Evolutionary conservation across 2,113 vertebrate species (phyloP), one percentile per base, ranked within the genome.

Genomic region (Parus major): DNA sequence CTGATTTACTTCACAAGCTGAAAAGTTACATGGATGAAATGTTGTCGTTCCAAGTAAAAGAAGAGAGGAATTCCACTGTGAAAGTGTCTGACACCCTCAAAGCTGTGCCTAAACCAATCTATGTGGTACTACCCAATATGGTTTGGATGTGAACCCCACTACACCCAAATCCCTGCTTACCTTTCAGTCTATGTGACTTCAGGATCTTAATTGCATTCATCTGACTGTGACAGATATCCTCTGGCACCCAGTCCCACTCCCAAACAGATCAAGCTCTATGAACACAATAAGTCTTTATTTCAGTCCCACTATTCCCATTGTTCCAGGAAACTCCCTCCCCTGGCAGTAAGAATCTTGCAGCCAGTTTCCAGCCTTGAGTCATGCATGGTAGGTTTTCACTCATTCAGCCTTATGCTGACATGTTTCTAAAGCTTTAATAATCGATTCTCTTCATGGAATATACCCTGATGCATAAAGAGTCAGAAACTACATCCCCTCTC

Each of bases 351-450:
- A 87, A 60, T 52, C 47, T 76, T 82, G 53, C 44, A 64, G 49
- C 12, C 12, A 41, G 22, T 72, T 82, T 89, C 61, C 75, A 92
- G 50, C 33, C 61, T 86, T 82, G 56, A 89, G 73, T 81, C 56
- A 89, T 11, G 39, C 60, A 78, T 68, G 60, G 76, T 42, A 68
- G 80, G 39, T 89, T 94, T 86, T 84, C 24, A 64, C 23, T 71
- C 39, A 23, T 63, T 89, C 35, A 75, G 14, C 19, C n/a, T 60
- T 59, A 22, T 55, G 33, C 36, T 79, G 73, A 87, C 41, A 21
- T 63, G 18, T 91, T 78, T 91, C 52, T 75, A 31, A 52, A 79
- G 61, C 56, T 87, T 82, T 55, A 92, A 84, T 91, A 96, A 86
- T 91, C 4, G 0, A 55, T 94, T 92, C 7, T 92, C 6, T 92